These are phyloP conservation scores for Poeciliopsis occidentalis DNA, from an alignment of 2,113 vertebrate genomes.

Conservation along the genomic window DNA sequence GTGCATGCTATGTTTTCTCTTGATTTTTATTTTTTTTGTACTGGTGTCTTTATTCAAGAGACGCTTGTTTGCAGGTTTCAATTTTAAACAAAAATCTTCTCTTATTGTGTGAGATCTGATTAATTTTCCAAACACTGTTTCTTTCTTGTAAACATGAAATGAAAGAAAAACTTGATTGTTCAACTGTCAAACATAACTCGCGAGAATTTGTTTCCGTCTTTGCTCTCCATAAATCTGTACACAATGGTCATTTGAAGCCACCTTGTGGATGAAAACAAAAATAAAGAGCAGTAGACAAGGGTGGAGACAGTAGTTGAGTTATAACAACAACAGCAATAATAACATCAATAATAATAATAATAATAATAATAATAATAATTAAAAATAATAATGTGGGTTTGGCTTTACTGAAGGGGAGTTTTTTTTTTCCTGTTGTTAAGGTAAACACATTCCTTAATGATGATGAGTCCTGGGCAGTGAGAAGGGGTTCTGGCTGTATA, in stretches of 20 bases:
- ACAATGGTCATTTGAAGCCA: slow-evolving; percentile 75
- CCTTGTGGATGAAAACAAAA: slow-evolving; percentile 53
- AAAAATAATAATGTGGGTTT: slow-evolving; percentile 81
- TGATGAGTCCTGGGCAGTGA: slow-evolving; percentile 64
- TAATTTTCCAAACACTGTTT: slow-evolving; percentile 35
- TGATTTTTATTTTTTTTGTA: slow-evolving; percentile 27
- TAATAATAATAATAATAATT: slow-evolving; percentile 69
- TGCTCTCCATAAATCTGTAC: slow-evolving; percentile 81
- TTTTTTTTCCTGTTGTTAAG: slow-evolving; percentile 70
- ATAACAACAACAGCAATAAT: slow-evolving; percentile 70
- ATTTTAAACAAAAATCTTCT: slow-evolving; percentile 70
- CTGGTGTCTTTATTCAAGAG: slow-evolving; percentile 80
- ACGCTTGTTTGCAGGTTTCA: slow-evolving; percentile 70
- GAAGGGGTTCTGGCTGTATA: slow-evolving; percentile 70
- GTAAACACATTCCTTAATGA: slow-evolving; percentile 75
- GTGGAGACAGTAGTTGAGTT: slow-evolving; percentile 51
- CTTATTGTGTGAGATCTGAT: slow-evolving; percentile 76
- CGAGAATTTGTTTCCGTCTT: slow-evolving; percentile 5
- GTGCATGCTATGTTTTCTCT: slow-evolving; percentile 83
- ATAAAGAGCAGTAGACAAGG: slow-evolving; percentile 36
- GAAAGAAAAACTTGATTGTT: slow-evolving; percentile 89
- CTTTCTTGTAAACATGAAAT: slow-evolving; percentile 84
- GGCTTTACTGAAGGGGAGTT: slow-evolving; percentile 82
- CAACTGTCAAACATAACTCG: slow-evolving; percentile 80
- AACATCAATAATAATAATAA: slow-evolving; percentile 66